Conservation (phyloP, 1,140 invertebrate genomes). For the Ephestia elutella region DNA sequence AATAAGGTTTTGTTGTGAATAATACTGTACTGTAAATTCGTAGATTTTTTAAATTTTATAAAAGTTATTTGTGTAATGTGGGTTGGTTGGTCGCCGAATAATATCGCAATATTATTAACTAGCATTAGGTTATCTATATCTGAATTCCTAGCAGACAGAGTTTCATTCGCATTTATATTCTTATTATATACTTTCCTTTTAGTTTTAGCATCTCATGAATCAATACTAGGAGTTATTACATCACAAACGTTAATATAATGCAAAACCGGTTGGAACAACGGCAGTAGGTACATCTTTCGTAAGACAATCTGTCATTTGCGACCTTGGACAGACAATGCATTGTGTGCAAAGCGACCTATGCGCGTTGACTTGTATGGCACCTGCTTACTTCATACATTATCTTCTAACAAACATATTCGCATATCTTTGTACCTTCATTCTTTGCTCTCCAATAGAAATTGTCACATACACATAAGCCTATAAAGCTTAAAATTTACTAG, state of each 20-base stretch:
- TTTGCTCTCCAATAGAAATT: no score
- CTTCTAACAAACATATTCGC: no score
- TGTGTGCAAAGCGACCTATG: conserved; percentile 1
- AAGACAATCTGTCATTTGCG: conserved; percentile 3
- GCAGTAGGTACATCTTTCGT: conserved; percentile 3
- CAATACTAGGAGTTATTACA: neutral
- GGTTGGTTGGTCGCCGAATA: no score
- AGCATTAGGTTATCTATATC: no score
- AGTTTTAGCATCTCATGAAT: neutral
- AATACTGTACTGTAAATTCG: no score
- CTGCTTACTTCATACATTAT: neutral
- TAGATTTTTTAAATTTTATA: no score
- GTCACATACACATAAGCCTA: no score
- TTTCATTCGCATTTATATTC: neutral
- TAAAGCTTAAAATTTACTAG: no score
- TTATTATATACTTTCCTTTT: neutral
- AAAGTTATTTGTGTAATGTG: no score
- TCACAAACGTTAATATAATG: conserved; percentile 1
- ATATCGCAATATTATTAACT: no score
- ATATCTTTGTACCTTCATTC: neutral
- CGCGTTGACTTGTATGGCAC: neutral
- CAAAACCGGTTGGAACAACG: neutral
- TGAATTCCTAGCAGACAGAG: no score
- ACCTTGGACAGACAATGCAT: conserved; percentile 1
- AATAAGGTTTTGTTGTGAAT: neutral